phyloP scores from a whole-genome alignment of 1,140 invertebrate genomes.

The Saxidomus purpurata region DNA sequence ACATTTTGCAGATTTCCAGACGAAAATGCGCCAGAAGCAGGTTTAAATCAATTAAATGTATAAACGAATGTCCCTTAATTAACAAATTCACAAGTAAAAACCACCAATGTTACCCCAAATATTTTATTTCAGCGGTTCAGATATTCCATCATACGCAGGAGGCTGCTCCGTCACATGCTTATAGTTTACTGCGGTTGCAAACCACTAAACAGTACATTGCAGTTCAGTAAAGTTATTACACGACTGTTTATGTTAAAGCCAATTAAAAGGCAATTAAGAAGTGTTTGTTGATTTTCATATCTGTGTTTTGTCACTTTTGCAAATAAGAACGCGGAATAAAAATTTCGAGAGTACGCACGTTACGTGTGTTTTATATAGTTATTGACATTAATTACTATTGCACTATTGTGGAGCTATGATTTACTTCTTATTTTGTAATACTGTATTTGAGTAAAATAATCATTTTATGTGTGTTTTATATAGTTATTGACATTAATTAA shows the following conservation, averaged over 20 bases:
- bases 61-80: background rate
- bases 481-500: too few species aligned
- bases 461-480: background rate
- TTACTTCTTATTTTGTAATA: background rate
- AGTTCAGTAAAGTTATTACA: background rate
- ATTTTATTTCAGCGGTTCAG: background rate
- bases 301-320: background rate
- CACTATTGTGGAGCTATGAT: background rate
- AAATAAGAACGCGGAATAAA: too few species aligned
- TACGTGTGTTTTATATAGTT: too few species aligned
- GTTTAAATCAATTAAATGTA: background rate
- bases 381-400: too few species aligned
- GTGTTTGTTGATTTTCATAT: too few species aligned
- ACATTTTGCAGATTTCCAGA: background rate
- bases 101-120: background rate
- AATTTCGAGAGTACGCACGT: background rate
- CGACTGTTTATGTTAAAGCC: background rate
- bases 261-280: too few species aligned
- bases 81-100: background rate
- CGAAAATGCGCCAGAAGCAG: slow-evolving; percentile 11
- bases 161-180: background rate
- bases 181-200: background rate
- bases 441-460: background rate
- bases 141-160: background rate
- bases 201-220: background rate